phyloP scores from a whole-genome alignment of 2,888 invertebrate species.

The Lasiommata megera region DNA sequence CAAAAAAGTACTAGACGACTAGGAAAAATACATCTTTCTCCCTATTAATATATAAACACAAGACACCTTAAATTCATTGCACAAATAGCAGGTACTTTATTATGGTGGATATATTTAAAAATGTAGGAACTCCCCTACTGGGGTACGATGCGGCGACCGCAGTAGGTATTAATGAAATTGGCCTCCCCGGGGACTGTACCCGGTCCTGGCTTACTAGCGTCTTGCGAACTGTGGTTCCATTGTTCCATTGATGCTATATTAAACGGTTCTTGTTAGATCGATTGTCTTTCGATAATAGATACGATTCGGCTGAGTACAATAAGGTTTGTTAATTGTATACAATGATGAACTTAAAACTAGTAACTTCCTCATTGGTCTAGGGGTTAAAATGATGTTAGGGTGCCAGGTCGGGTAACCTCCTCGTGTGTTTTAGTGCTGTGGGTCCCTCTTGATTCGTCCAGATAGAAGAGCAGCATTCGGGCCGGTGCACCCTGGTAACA shows the following conservation, averaged over 20 bases:
- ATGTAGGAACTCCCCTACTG: conserved; percentile 56
- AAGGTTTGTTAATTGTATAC: background rate
- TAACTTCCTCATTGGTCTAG: background rate
- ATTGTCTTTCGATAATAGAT: conserved; percentile 10
- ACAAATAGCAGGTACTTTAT: conserved; percentile 67
- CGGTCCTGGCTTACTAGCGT: conserved; percentile 44
- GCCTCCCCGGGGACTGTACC: conserved; percentile 62
- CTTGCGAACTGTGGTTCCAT: conserved; percentile 40
- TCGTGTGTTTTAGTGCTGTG: too few species aligned
- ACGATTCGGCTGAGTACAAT: background rate
- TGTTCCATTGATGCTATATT: conserved; percentile 46
- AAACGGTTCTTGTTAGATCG: conserved; percentile 25
- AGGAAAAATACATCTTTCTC: conserved; percentile 4
- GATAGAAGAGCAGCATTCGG: too few species aligned
- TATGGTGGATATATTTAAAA: conserved; percentile 73
- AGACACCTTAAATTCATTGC: conserved; percentile 64
- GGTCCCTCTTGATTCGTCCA: too few species aligned
- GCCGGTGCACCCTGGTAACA: too few species aligned
- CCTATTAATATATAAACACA: conserved; percentile 26
- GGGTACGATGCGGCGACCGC: conserved; percentile 49
- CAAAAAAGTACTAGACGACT: conserved; percentile 1
- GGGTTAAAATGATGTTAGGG: too few species aligned
- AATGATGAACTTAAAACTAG: background rate
- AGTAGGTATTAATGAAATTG: conserved; percentile 79
- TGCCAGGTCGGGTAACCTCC: too few species aligned